Evolutionary conservation across 2,113 vertebrate species (phyloP).

Genomic region (Platysternon megacephalum): DNA sequence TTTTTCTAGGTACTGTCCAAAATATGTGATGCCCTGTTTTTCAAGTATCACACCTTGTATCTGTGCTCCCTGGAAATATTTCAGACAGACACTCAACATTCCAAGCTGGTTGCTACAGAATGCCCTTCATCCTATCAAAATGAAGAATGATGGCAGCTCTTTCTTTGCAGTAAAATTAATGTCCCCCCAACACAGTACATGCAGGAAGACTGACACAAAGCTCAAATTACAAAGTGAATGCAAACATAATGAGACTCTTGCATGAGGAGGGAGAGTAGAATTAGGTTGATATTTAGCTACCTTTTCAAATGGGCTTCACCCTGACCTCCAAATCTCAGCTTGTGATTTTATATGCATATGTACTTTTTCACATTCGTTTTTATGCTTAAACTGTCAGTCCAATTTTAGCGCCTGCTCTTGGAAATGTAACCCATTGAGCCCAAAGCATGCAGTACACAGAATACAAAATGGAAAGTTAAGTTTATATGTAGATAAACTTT

Average conservation of each 20-base stretch:
- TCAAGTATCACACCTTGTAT: constrained; percentile 68
- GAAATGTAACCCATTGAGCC: not conserved
- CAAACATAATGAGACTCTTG: not conserved
- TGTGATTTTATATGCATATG: not conserved
- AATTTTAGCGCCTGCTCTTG: constrained; percentile 13
- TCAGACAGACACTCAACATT: constrained; percentile 49
- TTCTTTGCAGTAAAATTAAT: constrained; percentile 41
- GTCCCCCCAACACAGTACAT: not conserved
- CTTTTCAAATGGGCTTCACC: not conserved
- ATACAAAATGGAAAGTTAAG: not conserved
- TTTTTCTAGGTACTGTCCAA: constrained; percentile 51
- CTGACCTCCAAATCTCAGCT: not conserved
- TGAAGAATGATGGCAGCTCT: constrained; percentile 54
- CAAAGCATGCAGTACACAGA: not conserved
- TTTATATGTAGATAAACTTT: not conserved
- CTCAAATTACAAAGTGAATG: constrained; percentile 46
- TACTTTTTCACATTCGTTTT: not conserved
- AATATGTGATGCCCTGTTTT: constrained; percentile 67
- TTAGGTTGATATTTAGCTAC: not conserved
- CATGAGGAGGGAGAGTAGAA: not conserved
- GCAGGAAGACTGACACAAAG: constrained; percentile 7
- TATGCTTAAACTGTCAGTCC: not conserved
- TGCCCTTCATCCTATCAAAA: constrained; percentile 46
- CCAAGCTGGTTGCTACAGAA: constrained; percentile 44
- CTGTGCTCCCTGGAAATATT: constrained; percentile 56